These are phyloP conservation scores for Electrophaes corylata DNA, from an alignment of 2,888 invertebrate genomes.

Conservation along the genomic window DNA sequence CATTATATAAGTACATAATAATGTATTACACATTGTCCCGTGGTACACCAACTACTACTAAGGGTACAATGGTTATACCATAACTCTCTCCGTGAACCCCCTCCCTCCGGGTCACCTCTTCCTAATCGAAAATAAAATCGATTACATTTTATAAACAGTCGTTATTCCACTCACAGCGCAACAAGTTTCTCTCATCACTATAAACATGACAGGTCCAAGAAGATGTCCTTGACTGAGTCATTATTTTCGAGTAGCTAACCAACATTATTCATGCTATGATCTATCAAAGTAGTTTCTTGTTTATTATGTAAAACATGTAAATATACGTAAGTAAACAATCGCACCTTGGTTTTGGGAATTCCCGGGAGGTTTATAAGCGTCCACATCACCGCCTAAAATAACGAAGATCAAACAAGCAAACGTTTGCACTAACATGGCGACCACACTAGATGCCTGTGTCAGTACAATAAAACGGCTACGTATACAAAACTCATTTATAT, in stretches of 20 bases:
- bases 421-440: conserved; percentile 14
- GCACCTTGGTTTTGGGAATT: background rate
- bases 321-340: background rate
- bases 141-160: background rate
- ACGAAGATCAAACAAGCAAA: conserved; percentile 1
- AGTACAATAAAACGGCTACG: background rate
- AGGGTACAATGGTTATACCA: too few relatives aligned
- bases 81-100: too few relatives aligned
- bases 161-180: background rate
- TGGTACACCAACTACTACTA: too few relatives aligned
- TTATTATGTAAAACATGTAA: background rate
- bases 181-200: background rate
- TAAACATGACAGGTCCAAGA: conserved; percentile 5
- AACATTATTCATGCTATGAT: background rate
- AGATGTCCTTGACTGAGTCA: conserved; percentile 5
- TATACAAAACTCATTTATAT: background rate
- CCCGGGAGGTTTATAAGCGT: conserved; percentile 1
- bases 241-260: background rate
- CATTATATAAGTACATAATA: too few relatives aligned
- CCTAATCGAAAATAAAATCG: background rate
- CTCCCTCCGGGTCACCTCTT: too few relatives aligned
- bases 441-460: conserved; percentile 1
- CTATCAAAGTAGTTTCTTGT: too few relatives aligned
- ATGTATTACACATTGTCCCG: too few relatives aligned
- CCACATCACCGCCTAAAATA: conserved; percentile 8